These are phyloP conservation scores for Cremastinae sp. DNA, from an alignment of 2,888 invertebrate genomes.

Conservation along the genomic window DNA sequence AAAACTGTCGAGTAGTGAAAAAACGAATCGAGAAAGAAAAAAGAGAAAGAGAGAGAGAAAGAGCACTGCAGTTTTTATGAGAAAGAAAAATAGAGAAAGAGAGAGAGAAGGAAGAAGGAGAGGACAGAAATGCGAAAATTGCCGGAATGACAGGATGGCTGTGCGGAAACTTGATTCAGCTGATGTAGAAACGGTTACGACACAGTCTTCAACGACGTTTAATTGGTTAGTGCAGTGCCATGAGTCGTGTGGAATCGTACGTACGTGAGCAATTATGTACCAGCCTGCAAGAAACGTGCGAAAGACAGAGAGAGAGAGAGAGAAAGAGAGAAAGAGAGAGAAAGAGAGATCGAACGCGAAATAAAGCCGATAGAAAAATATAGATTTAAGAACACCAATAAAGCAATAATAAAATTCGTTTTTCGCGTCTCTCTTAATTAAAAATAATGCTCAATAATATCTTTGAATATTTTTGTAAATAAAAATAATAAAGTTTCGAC, in stretches of 20 bases:
- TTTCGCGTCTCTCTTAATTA: constrained; percentile 23
- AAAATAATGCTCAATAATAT: neutral
- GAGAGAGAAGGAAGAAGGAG: neutral
- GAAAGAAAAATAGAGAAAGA: constrained; percentile 18
- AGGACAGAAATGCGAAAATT: constrained; percentile 20
- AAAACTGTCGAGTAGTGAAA: constrained; percentile 23
- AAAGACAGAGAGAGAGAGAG: constrained; percentile 30
- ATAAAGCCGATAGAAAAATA: no score
- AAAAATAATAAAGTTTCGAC: no score
- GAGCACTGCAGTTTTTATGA: constrained; percentile 43
- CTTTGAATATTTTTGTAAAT: no score
- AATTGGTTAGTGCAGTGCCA: constrained; percentile 61
- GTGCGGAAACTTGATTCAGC: constrained; percentile 41
- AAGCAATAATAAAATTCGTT: constrained; percentile 26
- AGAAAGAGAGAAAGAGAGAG: neutral
- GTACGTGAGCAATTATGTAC: constrained; percentile 66
- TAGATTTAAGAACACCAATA: constrained; percentile 34
- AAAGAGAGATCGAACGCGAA: constrained; percentile 19
- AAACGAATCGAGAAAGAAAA: constrained; percentile 2
- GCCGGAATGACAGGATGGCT: constrained; percentile 37
- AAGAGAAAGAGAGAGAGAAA: neutral
- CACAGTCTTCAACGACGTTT: constrained; percentile 58
- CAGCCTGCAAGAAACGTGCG: constrained; percentile 35
- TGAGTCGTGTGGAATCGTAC: constrained; percentile 60
- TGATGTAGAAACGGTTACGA: constrained; percentile 29